phyloP scores from a whole-genome alignment of 2,113 vertebrate species.

The Ageneiosus marmoratus region DNA sequence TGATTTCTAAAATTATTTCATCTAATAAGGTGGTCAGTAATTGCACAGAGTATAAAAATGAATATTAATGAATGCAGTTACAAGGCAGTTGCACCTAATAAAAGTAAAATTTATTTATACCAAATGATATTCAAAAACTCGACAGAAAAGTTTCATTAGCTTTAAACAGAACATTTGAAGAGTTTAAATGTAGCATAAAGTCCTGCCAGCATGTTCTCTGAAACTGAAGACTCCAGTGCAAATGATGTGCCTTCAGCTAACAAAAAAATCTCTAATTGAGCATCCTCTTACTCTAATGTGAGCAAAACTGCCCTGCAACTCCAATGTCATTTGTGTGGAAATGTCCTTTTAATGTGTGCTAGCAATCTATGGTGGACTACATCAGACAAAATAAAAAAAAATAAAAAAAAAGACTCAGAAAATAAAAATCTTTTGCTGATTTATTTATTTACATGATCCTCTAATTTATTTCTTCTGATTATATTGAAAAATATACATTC shows the following conservation, averaged over 20 bases:
- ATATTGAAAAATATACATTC: no score
- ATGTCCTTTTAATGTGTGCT: slow-evolving; percentile 58
- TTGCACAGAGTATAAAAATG: not conserved
- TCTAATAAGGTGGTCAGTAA: not conserved
- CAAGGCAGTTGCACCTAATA: not conserved
- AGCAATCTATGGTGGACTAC: slow-evolving; percentile 35
- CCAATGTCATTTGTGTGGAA: slow-evolving; percentile 51
- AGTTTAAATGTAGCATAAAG: slow-evolving; percentile 17
- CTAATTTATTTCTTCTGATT: not conserved
- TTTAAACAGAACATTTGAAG: slow-evolving; percentile 24
- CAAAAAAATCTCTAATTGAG: slow-evolving; percentile 57
- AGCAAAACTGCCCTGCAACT: slow-evolving; percentile 48
- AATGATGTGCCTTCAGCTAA: slow-evolving; percentile 39
- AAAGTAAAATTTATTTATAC: not conserved
- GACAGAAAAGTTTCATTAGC: slow-evolving; percentile 9
- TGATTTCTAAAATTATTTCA: slow-evolving; percentile 5
- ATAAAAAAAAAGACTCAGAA: not conserved
- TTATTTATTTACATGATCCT: not conserved
- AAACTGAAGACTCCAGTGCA: slow-evolving; percentile 9
- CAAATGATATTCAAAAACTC: not conserved
- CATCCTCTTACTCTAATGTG: slow-evolving; percentile 55
- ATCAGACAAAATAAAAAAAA: not conserved
- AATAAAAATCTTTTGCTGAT: not conserved
- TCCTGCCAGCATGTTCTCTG: slow-evolving; percentile 28
- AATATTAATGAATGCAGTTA: not conserved